A percentile compares a stretch with the other conserved stretches of the same genome.
Conservation (phyloP, 2,888 invertebrate species). For the Cylloceria caligata region DNA sequence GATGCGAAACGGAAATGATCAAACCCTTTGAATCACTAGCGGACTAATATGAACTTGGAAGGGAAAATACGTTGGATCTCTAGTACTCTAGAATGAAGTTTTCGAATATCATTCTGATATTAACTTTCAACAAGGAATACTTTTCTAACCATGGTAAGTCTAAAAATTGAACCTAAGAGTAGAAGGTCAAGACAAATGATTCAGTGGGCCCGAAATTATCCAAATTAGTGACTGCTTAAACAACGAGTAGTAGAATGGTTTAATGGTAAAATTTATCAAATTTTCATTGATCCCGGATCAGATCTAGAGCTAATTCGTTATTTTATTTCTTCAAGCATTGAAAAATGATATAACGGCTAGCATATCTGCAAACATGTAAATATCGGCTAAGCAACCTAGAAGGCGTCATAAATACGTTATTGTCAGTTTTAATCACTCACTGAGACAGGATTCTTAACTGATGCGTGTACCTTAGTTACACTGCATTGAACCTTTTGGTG, state of each 20-base stretch:
- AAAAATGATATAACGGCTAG: no score
- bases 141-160: not conserved
- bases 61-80: not conserved
- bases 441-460: no score
- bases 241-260: not conserved
- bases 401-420: no score
- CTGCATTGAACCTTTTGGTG: no score
- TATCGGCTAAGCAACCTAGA: no score
- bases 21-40: not conserved
- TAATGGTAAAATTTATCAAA: not conserved
- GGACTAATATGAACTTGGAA: not conserved
- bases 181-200: no score
- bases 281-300: constrained; percentile 6
- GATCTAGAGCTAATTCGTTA: not conserved
- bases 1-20: not conserved
- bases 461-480: no score
- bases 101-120: not conserved
- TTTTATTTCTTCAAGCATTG: not conserved
- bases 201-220: not conserved
- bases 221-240: not conserved
- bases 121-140: not conserved
- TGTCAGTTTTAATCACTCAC: no score
- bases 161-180: no score
- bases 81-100: not conserved
- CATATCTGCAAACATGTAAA: no score